Conservation (phyloP, 2,113 vertebrate genomes). For the Rhea pennata region DNA sequence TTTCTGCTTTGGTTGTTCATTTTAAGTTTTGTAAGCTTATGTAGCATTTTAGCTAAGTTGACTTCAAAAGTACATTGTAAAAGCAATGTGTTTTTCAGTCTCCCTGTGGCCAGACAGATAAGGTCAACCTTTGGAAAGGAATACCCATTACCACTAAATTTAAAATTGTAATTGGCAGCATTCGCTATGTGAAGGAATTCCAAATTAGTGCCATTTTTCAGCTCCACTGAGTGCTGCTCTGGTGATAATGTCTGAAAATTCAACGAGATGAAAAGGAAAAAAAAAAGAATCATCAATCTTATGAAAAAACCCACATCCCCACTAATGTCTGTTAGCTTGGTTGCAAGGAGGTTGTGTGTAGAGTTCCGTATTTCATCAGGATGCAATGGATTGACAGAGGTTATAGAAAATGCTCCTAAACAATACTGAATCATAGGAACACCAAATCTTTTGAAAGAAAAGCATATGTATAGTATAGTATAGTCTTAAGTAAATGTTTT, state of each 20-base stretch:
- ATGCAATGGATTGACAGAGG: background rate
- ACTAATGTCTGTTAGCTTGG: slow-evolving; percentile 46
- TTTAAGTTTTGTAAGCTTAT: slow-evolving; percentile 32
- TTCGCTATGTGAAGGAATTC: slow-evolving; percentile 32
- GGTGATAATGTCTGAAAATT: slow-evolving; percentile 31
- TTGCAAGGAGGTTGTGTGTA: background rate
- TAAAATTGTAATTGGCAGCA: slow-evolving; percentile 15
- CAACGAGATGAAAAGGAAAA: slow-evolving; percentile 17
- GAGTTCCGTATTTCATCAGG: slow-evolving; percentile 10
- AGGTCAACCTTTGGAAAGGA: slow-evolving; percentile 2
- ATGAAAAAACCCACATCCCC: background rate
- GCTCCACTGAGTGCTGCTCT: background rate
- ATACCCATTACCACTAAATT: slow-evolving; percentile 15
- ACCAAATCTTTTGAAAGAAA: slow-evolving; percentile 43
- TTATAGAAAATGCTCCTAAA: slow-evolving; percentile 37
- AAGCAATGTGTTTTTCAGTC: background rate
- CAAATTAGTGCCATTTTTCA: slow-evolving; percentile 37
- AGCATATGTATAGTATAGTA: slow-evolving; percentile 25
- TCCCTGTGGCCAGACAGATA: slow-evolving; percentile 35
- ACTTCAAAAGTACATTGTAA: background rate
- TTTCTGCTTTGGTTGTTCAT: slow-evolving; percentile 27
- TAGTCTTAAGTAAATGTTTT: background rate
- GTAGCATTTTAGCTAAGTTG: background rate
- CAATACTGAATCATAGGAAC: slow-evolving; percentile 24
- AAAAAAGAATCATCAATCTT: slow-evolving; percentile 30